Base-by-base conservation (phyloP, 1,140 invertebrate genomes). In the Anastrepha ludens region DNA sequence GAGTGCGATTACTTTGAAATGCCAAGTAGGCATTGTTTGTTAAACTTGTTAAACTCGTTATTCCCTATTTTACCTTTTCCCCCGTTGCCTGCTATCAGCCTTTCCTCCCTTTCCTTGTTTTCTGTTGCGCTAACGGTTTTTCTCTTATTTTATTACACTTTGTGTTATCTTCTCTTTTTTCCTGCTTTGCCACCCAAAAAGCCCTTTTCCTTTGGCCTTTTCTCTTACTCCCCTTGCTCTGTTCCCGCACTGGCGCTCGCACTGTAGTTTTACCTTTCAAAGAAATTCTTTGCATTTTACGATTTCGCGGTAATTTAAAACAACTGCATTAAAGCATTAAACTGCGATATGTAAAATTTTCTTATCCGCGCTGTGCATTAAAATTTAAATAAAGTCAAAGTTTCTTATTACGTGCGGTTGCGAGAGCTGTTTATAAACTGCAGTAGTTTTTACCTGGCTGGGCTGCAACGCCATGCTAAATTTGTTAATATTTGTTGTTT, bases 11-110 rank as follows among this genome's bases (percentile, higher is more conserved):
- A 81, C 74, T 81, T 81, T 81, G 74, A 81, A 81, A 81, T 58
- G 74, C 74, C 74, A 81, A 81, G 74, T 81, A 81, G 74, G 74
- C 74, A 81, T 81, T 81, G 47, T 81, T 81, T 55, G 50, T 11
- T 29, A 29, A 29, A 29, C 29, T 29, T 81, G 74, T 7, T 20
- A 81, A 81, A 81, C 74, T 81, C 74, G 74, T 55, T 55, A 81
- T 81, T 81, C n/a, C 74, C 9, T 55, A 9, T 55, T 55, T 20
- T 50, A 55, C 47, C 47, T 50, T 55, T 55, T 55, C 50, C 50
- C 50, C 50, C 6, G 50, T 11, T 11, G 50, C 6, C 50, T 29
- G 29, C 29, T 29, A 29, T 29, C 29, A 29, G 29, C 29, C 29
- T 29, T 29, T 29, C 29, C 29, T 29, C 29, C 29, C 29, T 29